Evolutionary conservation across 2,888 invertebrate genomes (phyloP).

Genomic region (Spialia ferax): DNA sequence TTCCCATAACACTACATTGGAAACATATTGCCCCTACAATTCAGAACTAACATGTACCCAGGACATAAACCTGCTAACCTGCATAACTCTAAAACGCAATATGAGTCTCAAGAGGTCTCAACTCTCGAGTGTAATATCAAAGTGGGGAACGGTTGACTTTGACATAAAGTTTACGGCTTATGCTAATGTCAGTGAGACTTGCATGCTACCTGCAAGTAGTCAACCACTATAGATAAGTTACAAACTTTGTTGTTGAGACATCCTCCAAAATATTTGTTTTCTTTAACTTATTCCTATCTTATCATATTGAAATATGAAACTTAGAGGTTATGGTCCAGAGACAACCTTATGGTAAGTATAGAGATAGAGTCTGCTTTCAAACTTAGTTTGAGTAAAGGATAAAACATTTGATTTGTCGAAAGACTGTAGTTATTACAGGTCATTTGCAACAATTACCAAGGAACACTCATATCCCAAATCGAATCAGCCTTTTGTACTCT

Average conservation of each 20-base stretch:
- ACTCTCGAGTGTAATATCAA: conserved; percentile 8
- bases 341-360: no score
- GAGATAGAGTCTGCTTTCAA: no score
- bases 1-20: background rate
- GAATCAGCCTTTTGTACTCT: no score
- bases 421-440: no score
- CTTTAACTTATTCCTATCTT: no score
- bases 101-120: conserved; percentile 1
- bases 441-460: no score
- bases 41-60: background rate
- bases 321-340: no score
- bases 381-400: no score
- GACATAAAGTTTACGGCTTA: conserved; percentile 9
- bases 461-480: no score
- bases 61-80: background rate
- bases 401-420: no score
- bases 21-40: background rate
- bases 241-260: background rate
- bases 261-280: no score
- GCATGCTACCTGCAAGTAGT: background rate
- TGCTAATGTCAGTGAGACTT: background rate
- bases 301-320: no score
- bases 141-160: conserved; percentile 3
- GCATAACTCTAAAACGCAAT: conserved; percentile 2
- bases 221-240: background rate